Evolutionary conservation across 1,140 invertebrate species (phyloP).

Genomic region (Lucilia sericata): DNA sequence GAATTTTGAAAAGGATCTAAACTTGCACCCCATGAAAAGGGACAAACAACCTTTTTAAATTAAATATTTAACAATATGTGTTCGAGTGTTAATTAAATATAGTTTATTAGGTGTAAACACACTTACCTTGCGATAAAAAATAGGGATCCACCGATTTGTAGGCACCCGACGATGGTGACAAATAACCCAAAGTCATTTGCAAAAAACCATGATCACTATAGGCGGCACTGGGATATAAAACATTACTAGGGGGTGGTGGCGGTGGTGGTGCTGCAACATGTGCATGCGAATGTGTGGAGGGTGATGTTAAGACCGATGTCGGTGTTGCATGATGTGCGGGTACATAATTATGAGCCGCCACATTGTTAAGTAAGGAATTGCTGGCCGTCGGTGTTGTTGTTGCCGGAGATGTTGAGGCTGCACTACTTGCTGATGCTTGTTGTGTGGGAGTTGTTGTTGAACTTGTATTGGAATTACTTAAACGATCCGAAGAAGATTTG

Average conservation of each 20-base stretch:
- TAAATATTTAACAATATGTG: no score
- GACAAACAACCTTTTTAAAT: no score
- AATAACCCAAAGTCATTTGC: constrained; percentile 75
- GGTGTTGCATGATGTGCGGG: constrained; percentile 10
- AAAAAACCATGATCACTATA: constrained; percentile 71
- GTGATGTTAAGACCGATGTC: constrained; percentile 49
- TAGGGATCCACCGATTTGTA: constrained; percentile 77
- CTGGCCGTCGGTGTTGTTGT: constrained; percentile 37
- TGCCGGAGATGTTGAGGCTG: constrained; percentile 17
- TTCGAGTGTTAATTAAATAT: constrained; percentile 55
- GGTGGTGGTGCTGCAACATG: constrained; percentile 60
- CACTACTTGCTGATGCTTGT: background rate
- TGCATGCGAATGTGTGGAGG: constrained; percentile 50
- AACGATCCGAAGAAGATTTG: background rate
- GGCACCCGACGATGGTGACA: constrained; percentile 72
- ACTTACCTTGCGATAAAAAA: constrained; percentile 76
- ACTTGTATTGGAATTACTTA: background rate
- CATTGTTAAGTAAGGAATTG: background rate
- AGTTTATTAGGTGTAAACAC: no score
- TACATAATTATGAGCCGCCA: constrained; percentile 30
- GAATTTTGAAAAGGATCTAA: no score
- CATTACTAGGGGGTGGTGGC: constrained; percentile 51
- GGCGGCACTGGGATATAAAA: constrained; percentile 68
- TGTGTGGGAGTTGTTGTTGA: constrained; percentile 7
- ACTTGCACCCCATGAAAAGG: no score